Conservation (phyloP, 2,888 invertebrate species). For the Morinoia aosen region DNA sequence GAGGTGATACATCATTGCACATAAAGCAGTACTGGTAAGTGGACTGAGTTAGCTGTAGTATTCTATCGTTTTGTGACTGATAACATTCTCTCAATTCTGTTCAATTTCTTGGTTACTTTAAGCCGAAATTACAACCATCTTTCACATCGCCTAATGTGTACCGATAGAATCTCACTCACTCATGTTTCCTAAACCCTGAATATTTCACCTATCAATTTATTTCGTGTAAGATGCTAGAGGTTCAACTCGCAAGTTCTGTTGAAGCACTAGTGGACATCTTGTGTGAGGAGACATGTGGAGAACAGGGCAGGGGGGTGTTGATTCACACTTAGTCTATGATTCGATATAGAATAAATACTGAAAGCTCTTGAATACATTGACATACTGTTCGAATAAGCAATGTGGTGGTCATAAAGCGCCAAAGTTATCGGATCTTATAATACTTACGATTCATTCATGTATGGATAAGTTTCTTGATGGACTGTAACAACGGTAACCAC, state of each 20-base stretch:
- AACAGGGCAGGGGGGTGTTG: background rate
- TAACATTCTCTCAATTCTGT: background rate
- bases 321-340: background rate
- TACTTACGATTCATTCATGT: background rate
- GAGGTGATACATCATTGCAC: too few species aligned
- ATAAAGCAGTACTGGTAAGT: too few species aligned
- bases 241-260: background rate
- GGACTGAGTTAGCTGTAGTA: too few species aligned
- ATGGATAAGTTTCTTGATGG: background rate
- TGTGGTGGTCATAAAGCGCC: background rate
- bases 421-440: background rate
- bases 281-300: background rate
- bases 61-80: too few species aligned
- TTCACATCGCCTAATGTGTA: background rate
- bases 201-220: background rate
- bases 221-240: background rate
- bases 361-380: background rate
- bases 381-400: background rate
- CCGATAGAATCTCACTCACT: background rate
- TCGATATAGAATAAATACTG: background rate
- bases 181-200: background rate
- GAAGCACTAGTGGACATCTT: background rate
- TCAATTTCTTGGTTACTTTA: background rate
- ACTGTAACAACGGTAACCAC: background rate
- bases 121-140: too few species aligned